Evolutionary conservation across 2,113 vertebrate genomes (phyloP).

Genomic region (Pollachius pollachius): DNA sequence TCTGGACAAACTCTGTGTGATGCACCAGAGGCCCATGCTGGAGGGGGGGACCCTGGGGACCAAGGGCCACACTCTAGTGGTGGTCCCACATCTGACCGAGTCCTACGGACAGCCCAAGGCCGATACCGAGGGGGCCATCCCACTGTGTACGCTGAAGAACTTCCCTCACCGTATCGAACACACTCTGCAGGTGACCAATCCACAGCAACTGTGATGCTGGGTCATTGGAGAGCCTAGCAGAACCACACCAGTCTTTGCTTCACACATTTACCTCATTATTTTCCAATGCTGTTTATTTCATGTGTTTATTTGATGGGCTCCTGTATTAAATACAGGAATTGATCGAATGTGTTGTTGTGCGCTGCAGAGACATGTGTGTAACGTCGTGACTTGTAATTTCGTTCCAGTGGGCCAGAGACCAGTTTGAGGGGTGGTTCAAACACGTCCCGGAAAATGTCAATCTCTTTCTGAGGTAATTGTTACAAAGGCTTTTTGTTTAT

Average conservation of each 20-base stretch:
- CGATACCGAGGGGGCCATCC: constrained; percentile 43
- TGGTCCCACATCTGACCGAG: constrained; percentile 79
- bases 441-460: constrained; percentile 71
- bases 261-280: too few relatives aligned
- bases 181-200: constrained; percentile 78
- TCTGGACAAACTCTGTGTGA: constrained; percentile 75
- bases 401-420: constrained; percentile 77
- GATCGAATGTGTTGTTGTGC: too few relatives aligned
- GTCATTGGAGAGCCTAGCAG: too few relatives aligned
- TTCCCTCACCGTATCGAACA: constrained; percentile 83
- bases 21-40: constrained; percentile 76
- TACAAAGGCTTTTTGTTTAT: background rate
- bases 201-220: background rate
- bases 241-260: too few relatives aligned
- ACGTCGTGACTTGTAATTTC: background rate
- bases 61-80: constrained; percentile 68
- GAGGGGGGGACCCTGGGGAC: constrained; percentile 82
- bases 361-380: too few relatives aligned
- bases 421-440: constrained; percentile 78
- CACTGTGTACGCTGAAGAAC: constrained; percentile 81
- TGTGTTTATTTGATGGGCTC: too few relatives aligned
- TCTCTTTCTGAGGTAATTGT: constrained; percentile 66
- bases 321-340: too few relatives aligned
- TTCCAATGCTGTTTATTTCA: too few relatives aligned
- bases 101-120: constrained; percentile 33